Conservation (phyloP, 2,888 invertebrate species). For the Entomobrya proxima region DNA sequence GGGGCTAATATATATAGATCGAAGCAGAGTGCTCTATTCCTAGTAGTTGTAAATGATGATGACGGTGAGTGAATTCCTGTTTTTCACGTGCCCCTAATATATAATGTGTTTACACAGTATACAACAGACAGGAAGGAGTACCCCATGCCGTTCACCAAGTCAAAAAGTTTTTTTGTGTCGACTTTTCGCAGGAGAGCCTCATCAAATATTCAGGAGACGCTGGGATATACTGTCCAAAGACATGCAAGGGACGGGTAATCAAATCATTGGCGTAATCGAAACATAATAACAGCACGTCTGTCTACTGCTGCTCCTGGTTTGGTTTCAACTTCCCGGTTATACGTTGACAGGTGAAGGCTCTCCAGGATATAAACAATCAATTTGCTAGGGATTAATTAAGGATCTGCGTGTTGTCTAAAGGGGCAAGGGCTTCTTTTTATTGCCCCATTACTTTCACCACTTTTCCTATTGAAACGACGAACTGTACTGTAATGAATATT, state of each 20-base stretch:
- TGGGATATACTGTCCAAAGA: not conserved
- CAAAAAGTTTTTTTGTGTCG: not conserved
- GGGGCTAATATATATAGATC: too few relatives aligned
- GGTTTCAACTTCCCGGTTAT: too few relatives aligned
- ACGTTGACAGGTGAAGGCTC: too few relatives aligned
- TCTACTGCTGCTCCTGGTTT: too few relatives aligned
- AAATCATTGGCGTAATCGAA: not conserved
- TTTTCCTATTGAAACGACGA: too few relatives aligned
- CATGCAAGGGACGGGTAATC: not conserved
- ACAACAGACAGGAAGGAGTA: not conserved
- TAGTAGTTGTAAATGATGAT: too few relatives aligned
- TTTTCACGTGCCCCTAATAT: constrained; percentile 30
- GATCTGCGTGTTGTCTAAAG: too few relatives aligned
- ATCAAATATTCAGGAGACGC: constrained; percentile 50
- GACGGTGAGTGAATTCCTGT: too few relatives aligned
- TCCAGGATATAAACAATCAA: constrained; percentile 42
- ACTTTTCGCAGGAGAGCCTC: constrained; percentile 1
- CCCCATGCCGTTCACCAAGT: not conserved
- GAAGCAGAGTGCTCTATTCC: too few relatives aligned
- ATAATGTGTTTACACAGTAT: constrained; percentile 32
- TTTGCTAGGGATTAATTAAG: constrained; percentile 27
- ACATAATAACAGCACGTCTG: not conserved
- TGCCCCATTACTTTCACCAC: constrained; percentile 13
- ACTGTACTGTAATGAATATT: too few relatives aligned
- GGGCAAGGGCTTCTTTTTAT: too few relatives aligned